These are phyloP conservation scores for Brenthis ino DNA, from an alignment of 2,888 invertebrate species.

Conservation along the genomic window DNA sequence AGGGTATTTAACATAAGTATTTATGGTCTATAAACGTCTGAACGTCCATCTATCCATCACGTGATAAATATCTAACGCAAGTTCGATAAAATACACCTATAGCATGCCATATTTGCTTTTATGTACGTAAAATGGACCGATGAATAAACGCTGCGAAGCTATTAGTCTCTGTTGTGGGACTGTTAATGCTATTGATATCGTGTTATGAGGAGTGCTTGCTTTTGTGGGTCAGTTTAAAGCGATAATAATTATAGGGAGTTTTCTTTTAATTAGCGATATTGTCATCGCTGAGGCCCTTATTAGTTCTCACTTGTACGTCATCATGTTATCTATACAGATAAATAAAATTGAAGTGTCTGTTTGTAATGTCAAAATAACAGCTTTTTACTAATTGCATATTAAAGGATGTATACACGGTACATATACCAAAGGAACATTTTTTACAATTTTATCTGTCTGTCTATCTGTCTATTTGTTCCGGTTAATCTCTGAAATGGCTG, in stretches of 20 bases:
- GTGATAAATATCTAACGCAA: constrained; percentile 8
- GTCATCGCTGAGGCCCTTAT: no score
- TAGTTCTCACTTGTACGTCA: no score
- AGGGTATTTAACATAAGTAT: constrained; percentile 28
- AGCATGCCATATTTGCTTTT: constrained; percentile 2
- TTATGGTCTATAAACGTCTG: constrained; percentile 31
- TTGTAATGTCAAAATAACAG: no score
- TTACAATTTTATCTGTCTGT: no score
- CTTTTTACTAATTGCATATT: no score
- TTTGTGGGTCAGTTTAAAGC: neutral
- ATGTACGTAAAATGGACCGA: neutral
- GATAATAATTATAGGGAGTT: neutral
- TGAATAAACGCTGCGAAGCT: constrained; percentile 10
- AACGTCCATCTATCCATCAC: constrained; percentile 27
- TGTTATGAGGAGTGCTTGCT: constrained; percentile 1
- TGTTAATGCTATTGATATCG: constrained; percentile 8
- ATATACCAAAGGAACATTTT: no score
- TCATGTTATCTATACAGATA: no score
- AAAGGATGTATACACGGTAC: no score
- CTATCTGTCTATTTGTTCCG: no score
- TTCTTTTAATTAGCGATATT: neutral
- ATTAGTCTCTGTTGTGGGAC: constrained; percentile 6
- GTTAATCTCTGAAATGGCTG: no score
- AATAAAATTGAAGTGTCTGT: no score
- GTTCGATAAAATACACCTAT: neutral